These are phyloP conservation scores for Drosophila funebris DNA, from an alignment of 1,140 invertebrate species.

Conservation along the genomic window DNA sequence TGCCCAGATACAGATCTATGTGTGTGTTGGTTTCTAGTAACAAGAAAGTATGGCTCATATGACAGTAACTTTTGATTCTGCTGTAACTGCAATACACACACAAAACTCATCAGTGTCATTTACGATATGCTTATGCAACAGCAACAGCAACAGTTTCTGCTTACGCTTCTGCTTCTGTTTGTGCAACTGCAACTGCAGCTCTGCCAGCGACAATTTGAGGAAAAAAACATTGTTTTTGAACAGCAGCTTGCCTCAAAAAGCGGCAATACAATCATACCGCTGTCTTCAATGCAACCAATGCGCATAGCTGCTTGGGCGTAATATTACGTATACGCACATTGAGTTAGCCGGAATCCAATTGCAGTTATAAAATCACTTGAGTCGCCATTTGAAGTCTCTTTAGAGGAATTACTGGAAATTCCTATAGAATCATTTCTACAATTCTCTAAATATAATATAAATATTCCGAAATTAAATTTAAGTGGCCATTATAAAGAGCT, in stretches of 20 bases:
- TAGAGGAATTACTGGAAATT: too few relatives aligned
- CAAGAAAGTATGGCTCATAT: slow-evolving; percentile 50
- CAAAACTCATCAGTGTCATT: slow-evolving; percentile 71
- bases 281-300: slow-evolving; percentile 55
- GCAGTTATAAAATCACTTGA: too few relatives aligned
- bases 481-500: too few relatives aligned
- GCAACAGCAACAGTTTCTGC: not conserved
- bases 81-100: slow-evolving; percentile 58
- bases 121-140: slow-evolving; percentile 32
- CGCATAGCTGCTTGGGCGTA: slow-evolving; percentile 51
- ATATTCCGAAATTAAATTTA: too few relatives aligned
- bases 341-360: not conserved
- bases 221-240: slow-evolving; percentile 32
- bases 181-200: slow-evolving; percentile 24
- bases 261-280: slow-evolving; percentile 42
- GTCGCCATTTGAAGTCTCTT: too few relatives aligned
- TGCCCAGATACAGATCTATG: slow-evolving; percentile 20
- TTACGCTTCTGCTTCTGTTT: too few relatives aligned
- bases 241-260: not conserved
- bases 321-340: slow-evolving; percentile 34
- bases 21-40: not conserved
- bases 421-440: too few relatives aligned
- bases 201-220: slow-evolving; percentile 44
- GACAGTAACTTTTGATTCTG: slow-evolving; percentile 29
- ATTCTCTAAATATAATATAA: too few relatives aligned